Evolutionary conservation across 2,797 vertebrate genomes (phyloP).

Genomic region (Hoplostethus mediterraneus): DNA sequence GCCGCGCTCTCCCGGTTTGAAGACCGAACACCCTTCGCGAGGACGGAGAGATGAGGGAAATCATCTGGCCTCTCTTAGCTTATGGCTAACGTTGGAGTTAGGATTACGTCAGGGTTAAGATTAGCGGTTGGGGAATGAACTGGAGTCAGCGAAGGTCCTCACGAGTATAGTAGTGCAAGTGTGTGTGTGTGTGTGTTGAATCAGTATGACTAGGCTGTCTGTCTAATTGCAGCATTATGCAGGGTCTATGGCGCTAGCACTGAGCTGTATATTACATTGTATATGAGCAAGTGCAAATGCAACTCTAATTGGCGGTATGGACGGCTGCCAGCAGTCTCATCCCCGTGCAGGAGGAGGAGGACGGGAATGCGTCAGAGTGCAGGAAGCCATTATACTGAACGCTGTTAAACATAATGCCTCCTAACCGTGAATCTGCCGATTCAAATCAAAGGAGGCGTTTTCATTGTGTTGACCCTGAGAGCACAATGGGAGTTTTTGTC

Average conservation of each 20-base stretch:
- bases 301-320: constrained; percentile 10
- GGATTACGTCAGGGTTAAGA: too few relatives aligned
- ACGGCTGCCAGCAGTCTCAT: not conserved
- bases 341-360: constrained; percentile 9
- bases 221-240: constrained; percentile 33
- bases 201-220: not conserved
- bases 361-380: not conserved
- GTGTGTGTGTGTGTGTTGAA: constrained; percentile 5
- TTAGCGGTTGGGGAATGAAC: too few relatives aligned
- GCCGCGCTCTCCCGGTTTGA: too few relatives aligned
- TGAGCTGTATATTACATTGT: constrained; percentile 9
- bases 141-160: too few relatives aligned
- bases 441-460: constrained; percentile 5
- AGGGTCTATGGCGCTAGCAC: not conserved
- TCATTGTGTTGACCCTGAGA: constrained; percentile 38
- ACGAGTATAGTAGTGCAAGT: not conserved
- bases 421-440: constrained; percentile 19
- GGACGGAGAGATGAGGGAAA: too few relatives aligned
- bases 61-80: too few relatives aligned
- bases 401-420: constrained; percentile 6
- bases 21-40: too few relatives aligned
- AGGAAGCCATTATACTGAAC: not conserved
- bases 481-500: constrained; percentile 56
- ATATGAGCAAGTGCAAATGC: constrained; percentile 42
- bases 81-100: too few relatives aligned